Conservation (phyloP, 2,113 vertebrate genomes). For the Oriolus oriolus region DNA sequence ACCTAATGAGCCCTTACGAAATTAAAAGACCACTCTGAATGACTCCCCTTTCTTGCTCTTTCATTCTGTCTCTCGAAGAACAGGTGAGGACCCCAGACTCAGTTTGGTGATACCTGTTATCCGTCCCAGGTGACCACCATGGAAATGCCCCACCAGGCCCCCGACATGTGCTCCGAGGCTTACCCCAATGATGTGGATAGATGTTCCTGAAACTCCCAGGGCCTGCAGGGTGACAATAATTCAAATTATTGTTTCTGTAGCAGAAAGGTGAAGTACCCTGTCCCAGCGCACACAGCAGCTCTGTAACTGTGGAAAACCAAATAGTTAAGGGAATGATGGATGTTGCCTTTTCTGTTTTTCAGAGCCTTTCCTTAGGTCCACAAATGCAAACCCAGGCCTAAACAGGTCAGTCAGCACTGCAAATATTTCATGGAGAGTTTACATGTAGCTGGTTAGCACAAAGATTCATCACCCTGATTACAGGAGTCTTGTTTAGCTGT, state of each 20-base stretch:
- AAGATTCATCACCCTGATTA: neutral
- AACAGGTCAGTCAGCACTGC: neutral
- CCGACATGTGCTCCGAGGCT: conserved; percentile 90
- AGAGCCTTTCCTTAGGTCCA: neutral
- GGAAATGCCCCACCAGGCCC: conserved; percentile 87
- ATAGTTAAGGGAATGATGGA: neutral
- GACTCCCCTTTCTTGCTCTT: neutral
- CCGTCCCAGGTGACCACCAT: conserved; percentile 83
- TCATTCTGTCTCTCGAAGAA: neutral
- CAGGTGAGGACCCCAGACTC: neutral
- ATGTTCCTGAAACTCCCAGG: conserved; percentile 76
- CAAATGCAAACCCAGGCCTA: neutral
- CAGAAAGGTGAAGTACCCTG: neutral
- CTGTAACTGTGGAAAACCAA: neutral
- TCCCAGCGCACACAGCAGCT: neutral
- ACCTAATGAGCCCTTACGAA: neutral
- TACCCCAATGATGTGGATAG: conserved; percentile 90
- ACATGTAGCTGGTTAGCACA: neutral
- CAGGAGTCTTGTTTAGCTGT: neutral
- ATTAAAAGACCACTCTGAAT: neutral
- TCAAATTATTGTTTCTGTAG: neutral
- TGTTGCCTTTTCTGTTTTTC: neutral
- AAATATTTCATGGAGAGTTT: neutral
- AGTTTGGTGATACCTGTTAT: conserved; percentile 85
- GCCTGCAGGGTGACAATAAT: conserved; percentile 61